Conservation (phyloP, 23 tunicate species). For the Styela clava region DNA sequence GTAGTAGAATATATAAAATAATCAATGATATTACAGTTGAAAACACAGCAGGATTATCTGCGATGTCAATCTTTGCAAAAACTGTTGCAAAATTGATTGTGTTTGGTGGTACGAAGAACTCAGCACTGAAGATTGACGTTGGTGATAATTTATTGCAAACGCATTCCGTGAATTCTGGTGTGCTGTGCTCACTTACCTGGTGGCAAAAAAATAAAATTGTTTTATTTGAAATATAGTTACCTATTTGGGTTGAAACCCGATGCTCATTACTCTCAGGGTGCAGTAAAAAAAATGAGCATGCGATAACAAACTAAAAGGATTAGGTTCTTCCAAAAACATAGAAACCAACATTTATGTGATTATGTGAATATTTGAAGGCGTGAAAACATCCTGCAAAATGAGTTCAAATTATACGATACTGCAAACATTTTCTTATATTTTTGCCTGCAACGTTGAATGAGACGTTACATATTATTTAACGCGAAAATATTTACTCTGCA, state of each 20-base stretch:
- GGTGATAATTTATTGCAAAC: slow-evolving; percentile 66
- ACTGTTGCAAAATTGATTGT: slow-evolving; percentile 95
- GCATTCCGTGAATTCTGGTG: slow-evolving; percentile 96
- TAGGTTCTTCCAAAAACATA: too few species aligned
- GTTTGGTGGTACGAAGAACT: slow-evolving; percentile 98
- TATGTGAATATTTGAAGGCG: too few species aligned
- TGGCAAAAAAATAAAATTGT: not conserved
- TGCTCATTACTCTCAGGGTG: too few species aligned
- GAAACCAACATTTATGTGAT: too few species aligned
- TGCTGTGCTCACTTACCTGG: slow-evolving; percentile 76
- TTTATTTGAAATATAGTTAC: too few species aligned
- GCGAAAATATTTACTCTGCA: too few species aligned
- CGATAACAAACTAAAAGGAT: not conserved
- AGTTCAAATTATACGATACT: too few species aligned
- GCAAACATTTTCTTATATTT: too few species aligned
- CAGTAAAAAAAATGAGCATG: not conserved
- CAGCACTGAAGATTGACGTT: slow-evolving; percentile 91
- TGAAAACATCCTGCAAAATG: too few species aligned
- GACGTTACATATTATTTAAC: too few species aligned
- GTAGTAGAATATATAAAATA: slow-evolving; percentile 47
- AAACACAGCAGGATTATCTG: slow-evolving; percentile 96
- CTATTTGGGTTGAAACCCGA: too few species aligned
- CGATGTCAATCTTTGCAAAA: slow-evolving; percentile 84
- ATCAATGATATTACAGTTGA: slow-evolving; percentile 68
- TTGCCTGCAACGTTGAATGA: too few species aligned